Evolutionary conservation across 2,888 invertebrate species (phyloP), one percentile per base, ranked within the genome.

Genomic region (Cephus spinipes): DNA sequence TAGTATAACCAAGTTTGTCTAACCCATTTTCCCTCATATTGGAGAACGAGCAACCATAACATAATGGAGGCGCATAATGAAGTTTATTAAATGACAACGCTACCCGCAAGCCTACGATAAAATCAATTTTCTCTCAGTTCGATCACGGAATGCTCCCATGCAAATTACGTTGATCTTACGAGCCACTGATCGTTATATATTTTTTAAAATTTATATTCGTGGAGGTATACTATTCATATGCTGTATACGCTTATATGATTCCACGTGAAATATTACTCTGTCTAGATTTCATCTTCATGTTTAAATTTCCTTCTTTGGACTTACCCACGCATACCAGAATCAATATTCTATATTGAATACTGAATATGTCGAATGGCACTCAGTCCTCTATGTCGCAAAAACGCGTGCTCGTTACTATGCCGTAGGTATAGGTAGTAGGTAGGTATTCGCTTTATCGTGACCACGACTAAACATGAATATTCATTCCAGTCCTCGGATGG

Each of bases 41-140:
- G 69, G 71, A 77, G 69, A 55, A 55, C 23, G 55, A 55, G 78
- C 77, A 76, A 73, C 79, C 77, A 76, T 77, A 77, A 79, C 80
- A 75, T 79, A 77, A 79, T 78, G 80, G 78, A 73, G 73, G 74
- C 75, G 77, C 78, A 78, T 82, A 82, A 82, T 79, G 79, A 81
- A 81, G 81, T 80, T 83, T 82, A 83, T 82, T 82, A 77, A 82
- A 82, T 79, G 82, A 83, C 81, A 83, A 81, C 79, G 81, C 82
- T 81, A 81, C 82, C 81, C 81, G 55, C 79, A 68, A 69, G 76
- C 76, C 76, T 76, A 69, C 79, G 79, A 80, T 82, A 78, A 82
- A 80, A 82, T 80, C 80, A 77, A 79, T 76, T 77, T 55, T 55
- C 55, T 23, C 9, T 23, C 9, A 23, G 55, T 55, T 55, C 23